phyloP scores from a whole-genome alignment of 2,888 invertebrate species.

The Philhelius pedissequus region DNA sequence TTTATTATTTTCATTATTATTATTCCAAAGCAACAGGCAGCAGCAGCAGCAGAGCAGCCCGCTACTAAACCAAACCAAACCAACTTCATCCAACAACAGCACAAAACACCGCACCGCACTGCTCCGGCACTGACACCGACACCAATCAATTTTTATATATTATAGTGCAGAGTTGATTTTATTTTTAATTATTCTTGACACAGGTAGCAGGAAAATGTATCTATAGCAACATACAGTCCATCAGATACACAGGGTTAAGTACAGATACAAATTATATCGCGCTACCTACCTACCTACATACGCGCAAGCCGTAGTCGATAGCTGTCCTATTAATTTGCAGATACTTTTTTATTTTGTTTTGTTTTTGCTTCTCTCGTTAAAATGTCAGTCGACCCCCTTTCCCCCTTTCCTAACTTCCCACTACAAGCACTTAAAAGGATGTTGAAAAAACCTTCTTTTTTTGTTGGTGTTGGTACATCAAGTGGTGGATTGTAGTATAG shows the following conservation, averaged over 20 bases:
- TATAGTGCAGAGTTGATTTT: constrained; percentile 58
- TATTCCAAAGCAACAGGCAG: constrained; percentile 29
- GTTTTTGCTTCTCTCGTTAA: not conserved
- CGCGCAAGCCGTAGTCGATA: constrained; percentile 3
- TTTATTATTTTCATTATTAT: constrained; percentile 63
- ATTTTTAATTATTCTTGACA: constrained; percentile 64
- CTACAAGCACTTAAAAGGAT: constrained; percentile 21
- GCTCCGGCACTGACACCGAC: too few relatives aligned
- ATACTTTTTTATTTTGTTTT: not conserved
- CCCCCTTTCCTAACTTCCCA: not conserved
- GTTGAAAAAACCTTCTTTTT: constrained; percentile 6
- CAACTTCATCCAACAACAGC: constrained; percentile 11
- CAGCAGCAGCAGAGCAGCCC: not conserved
- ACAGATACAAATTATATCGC: constrained; percentile 47
- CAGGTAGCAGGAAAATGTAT: constrained; percentile 56
- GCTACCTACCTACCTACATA: constrained; percentile 4
- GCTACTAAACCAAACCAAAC: not conserved
- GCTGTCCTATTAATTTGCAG: constrained; percentile 66
- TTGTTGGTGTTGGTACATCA: not conserved
- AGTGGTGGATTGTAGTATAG: constrained; percentile 4
- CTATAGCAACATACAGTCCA: constrained; percentile 21
- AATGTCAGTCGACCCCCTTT: not conserved
- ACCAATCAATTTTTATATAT: constrained; percentile 57
- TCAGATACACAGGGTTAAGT: constrained; percentile 50
- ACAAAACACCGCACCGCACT: not conserved